phyloP scores from a whole-genome alignment of 2,797 vertebrate species.

The Pantherophis vulpinus region DNA sequence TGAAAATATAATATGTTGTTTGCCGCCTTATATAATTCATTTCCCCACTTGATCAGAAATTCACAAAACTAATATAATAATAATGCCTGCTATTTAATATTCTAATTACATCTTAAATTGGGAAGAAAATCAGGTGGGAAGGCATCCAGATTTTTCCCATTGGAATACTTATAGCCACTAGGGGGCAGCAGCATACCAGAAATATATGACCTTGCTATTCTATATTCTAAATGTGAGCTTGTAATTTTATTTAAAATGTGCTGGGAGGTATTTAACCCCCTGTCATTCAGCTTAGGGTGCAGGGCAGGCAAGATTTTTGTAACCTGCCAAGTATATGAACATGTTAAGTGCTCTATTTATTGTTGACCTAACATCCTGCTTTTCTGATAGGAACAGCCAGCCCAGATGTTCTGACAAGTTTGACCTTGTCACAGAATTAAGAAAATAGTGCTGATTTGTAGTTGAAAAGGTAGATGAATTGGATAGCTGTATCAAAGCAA shows the following conservation, averaged over 20 bases:
- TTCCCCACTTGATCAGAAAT: not conserved
- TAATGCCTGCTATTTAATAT: not conserved
- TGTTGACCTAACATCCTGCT: not conserved
- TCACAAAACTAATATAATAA: slow-evolving; percentile 19
- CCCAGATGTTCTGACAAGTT: not conserved
- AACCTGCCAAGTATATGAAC: not conserved
- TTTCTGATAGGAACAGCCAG: slow-evolving; percentile 1
- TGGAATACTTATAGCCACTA: slow-evolving; percentile 34
- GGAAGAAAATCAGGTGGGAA: not conserved
- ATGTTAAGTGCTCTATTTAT: slow-evolving; percentile 23
- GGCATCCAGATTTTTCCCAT: not conserved
- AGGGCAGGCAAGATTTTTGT: not conserved
- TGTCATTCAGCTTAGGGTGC: slow-evolving; percentile 14
- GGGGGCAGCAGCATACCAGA: slow-evolving; percentile 55
- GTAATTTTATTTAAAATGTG: slow-evolving; percentile 6
- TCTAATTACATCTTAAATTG: not conserved
- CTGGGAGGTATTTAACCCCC: slow-evolving; percentile 11
- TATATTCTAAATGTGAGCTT: not conserved
- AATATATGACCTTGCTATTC: not conserved
- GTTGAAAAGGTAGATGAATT: not conserved
- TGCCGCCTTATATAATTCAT: not conserved
- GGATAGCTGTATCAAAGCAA: not conserved
- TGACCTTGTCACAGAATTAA: not conserved
- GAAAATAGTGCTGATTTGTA: not conserved
- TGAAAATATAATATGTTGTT: not conserved